Evolutionary conservation across 2,113 vertebrate genomes (phyloP).

Genomic region (Numida meleagris): DNA sequence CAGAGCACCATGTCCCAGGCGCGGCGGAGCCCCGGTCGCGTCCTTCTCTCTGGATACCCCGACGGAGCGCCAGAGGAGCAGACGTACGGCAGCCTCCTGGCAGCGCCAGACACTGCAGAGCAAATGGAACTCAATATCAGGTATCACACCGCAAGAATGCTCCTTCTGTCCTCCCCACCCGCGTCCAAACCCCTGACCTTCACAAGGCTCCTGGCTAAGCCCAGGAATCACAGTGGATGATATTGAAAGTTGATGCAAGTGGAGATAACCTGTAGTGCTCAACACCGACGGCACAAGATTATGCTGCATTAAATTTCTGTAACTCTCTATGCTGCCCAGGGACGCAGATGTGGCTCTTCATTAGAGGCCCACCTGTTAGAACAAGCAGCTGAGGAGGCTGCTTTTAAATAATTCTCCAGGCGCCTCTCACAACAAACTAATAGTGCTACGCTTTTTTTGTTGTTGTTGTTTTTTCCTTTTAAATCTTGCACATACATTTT

Average conservation of each 20-base stretch:
- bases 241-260: slow-evolving; percentile 1
- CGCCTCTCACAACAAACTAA: slow-evolving; percentile 6
- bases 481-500: slow-evolving; percentile 9
- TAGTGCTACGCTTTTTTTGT: neutral
- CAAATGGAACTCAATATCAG: slow-evolving; percentile 67
- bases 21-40: slow-evolving; percentile 4
- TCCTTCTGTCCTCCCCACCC: neutral
- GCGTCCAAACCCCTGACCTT: neutral
- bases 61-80: slow-evolving; percentile 33
- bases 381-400: slow-evolving; percentile 63
- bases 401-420: slow-evolving; percentile 61
- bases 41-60: slow-evolving; percentile 42
- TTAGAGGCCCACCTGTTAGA: slow-evolving; percentile 52
- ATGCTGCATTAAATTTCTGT: neutral
- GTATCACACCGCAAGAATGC: slow-evolving; percentile 29
- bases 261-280: slow-evolving; percentile 25
- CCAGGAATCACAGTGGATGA: neutral
- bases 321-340: neutral
- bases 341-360: slow-evolving; percentile 29
- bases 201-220: slow-evolving; percentile 10
- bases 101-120: slow-evolving; percentile 37
- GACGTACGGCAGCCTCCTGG: neutral
- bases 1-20: slow-evolving; percentile 71
- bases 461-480: neutral
- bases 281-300: neutral